phyloP scores from a whole-genome alignment of 2,113 vertebrate genomes.

The Corapipo altera region DNA sequence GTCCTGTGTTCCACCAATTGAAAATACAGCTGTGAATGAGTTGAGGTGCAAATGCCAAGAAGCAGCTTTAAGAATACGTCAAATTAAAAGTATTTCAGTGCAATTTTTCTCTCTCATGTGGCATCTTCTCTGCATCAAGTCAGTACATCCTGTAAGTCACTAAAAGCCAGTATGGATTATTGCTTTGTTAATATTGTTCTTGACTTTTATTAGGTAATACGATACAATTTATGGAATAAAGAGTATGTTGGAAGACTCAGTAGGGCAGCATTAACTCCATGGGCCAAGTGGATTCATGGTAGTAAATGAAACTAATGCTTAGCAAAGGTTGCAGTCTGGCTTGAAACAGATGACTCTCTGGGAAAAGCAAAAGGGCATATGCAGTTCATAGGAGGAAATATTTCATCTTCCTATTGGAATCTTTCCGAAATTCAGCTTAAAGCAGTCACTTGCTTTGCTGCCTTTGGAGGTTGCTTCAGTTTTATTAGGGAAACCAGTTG shows the following conservation, averaged over 20 bases:
- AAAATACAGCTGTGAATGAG: background rate
- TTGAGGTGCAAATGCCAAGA: constrained; percentile 10
- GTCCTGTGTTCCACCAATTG: background rate
- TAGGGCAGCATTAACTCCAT: constrained; percentile 8
- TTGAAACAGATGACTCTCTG: background rate
- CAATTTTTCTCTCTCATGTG: constrained; percentile 7
- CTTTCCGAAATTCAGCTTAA: background rate
- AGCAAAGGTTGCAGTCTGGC: background rate
- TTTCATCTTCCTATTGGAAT: background rate
- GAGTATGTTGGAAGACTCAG: background rate
- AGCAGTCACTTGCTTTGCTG: background rate
- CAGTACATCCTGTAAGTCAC: background rate
- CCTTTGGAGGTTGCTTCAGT: background rate
- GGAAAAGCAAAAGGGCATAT: background rate
- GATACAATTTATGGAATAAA: constrained; percentile 29
- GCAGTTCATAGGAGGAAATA: background rate
- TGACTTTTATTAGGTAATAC: constrained; percentile 56
- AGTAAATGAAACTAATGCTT: constrained; percentile 35
- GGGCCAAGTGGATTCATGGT: background rate
- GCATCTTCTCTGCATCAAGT: background rate
- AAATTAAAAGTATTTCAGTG: background rate
- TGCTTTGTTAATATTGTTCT: constrained; percentile 33
- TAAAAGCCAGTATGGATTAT: constrained; percentile 10
- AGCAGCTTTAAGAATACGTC: background rate
- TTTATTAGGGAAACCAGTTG: background rate